Evolutionary conservation across 1,140 invertebrate species (phyloP).

Genomic region (Anastrepha ludens): DNA sequence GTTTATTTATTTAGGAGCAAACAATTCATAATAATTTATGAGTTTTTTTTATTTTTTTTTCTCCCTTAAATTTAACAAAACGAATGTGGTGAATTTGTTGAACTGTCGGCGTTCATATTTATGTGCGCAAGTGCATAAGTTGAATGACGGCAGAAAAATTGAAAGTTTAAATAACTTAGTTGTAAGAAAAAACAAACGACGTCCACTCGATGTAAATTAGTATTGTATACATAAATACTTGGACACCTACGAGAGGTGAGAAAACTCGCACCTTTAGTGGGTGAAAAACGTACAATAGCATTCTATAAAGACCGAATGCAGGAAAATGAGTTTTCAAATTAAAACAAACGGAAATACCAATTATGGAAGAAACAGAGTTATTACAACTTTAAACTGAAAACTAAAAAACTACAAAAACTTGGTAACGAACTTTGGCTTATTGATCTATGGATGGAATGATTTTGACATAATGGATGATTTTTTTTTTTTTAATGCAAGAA

Average conservation of each 20-base stretch:
- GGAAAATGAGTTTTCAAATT: constrained; percentile 22
- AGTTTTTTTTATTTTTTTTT: neutral
- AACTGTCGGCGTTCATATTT: neutral
- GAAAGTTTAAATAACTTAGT: neutral
- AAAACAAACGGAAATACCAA: neutral
- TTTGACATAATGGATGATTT: constrained; percentile 20
- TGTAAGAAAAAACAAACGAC: constrained; percentile 23
- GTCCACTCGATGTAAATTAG: constrained; percentile 42
- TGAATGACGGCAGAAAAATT: too few relatives aligned
- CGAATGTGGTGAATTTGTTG: constrained; percentile 19
- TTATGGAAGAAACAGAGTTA: neutral
- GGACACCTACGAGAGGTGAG: neutral
- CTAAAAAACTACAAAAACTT: neutral
- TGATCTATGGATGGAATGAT: neutral
- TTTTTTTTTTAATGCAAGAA: neutral
- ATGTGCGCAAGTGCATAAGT: neutral
- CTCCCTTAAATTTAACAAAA: neutral
- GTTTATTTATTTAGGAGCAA: neutral
- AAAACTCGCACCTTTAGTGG: neutral
- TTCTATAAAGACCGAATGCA: neutral
- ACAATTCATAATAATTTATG: too few relatives aligned
- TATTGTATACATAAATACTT: constrained; percentile 50
- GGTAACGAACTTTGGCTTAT: constrained; percentile 18
- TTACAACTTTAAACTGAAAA: constrained; percentile 16
- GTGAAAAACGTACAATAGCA: neutral